Conservation (phyloP, 2,797 vertebrate species). For the Pseudochaenichthys georgianus region DNA sequence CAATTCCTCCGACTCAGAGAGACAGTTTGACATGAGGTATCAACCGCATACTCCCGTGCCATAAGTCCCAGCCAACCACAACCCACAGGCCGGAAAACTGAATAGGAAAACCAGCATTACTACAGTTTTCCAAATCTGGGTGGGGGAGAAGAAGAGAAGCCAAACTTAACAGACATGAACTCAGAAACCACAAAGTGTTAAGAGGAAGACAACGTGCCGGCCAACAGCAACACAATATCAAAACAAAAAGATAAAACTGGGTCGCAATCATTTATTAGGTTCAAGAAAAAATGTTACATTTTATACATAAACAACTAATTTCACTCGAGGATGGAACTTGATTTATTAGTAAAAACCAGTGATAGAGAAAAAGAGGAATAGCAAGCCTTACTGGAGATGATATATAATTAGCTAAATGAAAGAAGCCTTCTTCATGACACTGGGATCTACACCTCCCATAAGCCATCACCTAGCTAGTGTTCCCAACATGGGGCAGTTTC, state of each 20-base stretch:
- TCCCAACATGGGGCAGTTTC: slow-evolving; percentile 67
- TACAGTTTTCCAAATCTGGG: slow-evolving; percentile 73
- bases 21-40: slow-evolving; percentile 61
- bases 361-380: slow-evolving; percentile 63
- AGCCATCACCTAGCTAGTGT: slow-evolving; percentile 72
- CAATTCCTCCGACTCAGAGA: slow-evolving; percentile 53
- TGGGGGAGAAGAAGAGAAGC: slow-evolving; percentile 54
- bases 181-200: slow-evolving; percentile 65
- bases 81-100: slow-evolving; percentile 74
- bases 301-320: slow-evolving; percentile 92
- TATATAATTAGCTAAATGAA: slow-evolving; percentile 66
- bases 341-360: slow-evolving; percentile 86
- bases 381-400: slow-evolving; percentile 77
- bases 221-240: slow-evolving; percentile 37
- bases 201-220: slow-evolving; percentile 6
- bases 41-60: slow-evolving; percentile 61
- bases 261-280: slow-evolving; percentile 93
- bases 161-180: slow-evolving; percentile 76
- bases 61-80: slow-evolving; percentile 69
- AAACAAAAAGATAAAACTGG: slow-evolving; percentile 53
- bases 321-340: slow-evolving; percentile 82
- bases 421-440: slow-evolving; percentile 55
- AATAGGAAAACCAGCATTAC: slow-evolving; percentile 75
- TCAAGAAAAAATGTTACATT: slow-evolving; percentile 91
- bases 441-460: slow-evolving; percentile 58